phyloP scores from a whole-genome alignment of 2,888 invertebrate genomes.

The Pollenia amentaria region DNA sequence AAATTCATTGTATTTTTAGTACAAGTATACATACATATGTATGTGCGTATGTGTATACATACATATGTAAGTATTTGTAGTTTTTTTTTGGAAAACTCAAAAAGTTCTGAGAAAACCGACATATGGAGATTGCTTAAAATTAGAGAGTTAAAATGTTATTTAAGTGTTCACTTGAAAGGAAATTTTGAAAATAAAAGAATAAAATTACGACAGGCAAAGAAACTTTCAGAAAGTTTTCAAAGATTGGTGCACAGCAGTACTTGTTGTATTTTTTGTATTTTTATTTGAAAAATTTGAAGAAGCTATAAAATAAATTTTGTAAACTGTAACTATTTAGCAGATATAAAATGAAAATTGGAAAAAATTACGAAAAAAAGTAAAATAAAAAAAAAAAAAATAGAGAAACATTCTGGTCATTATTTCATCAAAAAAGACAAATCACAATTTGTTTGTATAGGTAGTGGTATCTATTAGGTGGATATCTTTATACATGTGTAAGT shows the following conservation, averaged over 20 bases:
- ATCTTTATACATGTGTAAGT: background rate
- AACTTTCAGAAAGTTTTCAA: background rate
- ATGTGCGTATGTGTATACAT: no score
- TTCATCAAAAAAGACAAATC: slow-evolving; percentile 40
- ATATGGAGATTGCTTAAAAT: no score
- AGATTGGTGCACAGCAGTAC: slow-evolving; percentile 17
- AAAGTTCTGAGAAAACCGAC: no score
- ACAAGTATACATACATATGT: no score
- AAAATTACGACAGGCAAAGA: background rate
- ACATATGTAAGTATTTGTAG: no score
- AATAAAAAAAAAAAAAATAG: background rate
- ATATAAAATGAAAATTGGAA: slow-evolving; percentile 20
- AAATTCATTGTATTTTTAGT: no score
- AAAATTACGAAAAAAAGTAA: background rate
- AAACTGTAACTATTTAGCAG: background rate
- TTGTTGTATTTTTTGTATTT: slow-evolving; percentile 14
- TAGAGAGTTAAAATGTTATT: background rate
- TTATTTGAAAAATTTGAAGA: background rate
- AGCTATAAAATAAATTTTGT: background rate
- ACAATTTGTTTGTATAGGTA: slow-evolving; percentile 48
- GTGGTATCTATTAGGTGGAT: background rate
- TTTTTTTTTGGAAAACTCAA: no score
- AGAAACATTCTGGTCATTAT: slow-evolving; percentile 22
- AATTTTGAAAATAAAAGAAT: background rate
- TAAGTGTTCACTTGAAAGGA: background rate